A percentile compares a stretch with the other conserved stretches of the same genome.
These are phyloP conservation scores for Tolmerus cingulatus DNA, from an alignment of 2,888 invertebrate genomes.

Conservation along the genomic window DNA sequence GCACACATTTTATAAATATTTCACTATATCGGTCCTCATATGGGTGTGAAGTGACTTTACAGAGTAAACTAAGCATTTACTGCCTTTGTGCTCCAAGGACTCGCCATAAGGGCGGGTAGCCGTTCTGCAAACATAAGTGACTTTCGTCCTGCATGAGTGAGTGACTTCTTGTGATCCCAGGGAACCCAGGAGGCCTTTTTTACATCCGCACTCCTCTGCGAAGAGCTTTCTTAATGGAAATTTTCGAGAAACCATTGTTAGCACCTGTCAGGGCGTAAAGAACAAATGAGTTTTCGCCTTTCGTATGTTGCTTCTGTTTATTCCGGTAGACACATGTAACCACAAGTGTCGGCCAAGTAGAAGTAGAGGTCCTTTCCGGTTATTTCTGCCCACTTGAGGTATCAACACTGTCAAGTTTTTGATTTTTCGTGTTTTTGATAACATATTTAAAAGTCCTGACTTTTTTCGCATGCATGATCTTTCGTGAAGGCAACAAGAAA, in stretches of 20 bases:
- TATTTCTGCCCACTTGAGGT: background rate
- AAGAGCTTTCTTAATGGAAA: constrained; percentile 30
- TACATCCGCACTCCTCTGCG: background rate
- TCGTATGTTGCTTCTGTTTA: constrained; percentile 10
- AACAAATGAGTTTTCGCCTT: constrained; percentile 30
- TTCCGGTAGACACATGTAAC: background rate
- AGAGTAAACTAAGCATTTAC: constrained; percentile 21
- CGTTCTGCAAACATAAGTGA: constrained; percentile 3
- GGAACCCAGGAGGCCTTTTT: background rate
- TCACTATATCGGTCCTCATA: constrained; percentile 3
- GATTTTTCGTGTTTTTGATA: background rate
- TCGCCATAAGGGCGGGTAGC: background rate
- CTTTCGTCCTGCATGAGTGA: constrained; percentile 1
- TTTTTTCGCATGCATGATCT: background rate
- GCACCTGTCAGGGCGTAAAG: constrained; percentile 36
- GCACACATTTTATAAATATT: constrained; percentile 39
- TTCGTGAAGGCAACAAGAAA: background rate
- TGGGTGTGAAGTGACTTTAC: constrained; percentile 12
- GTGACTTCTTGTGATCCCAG: background rate
- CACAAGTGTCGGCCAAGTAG: background rate
- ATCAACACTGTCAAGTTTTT: background rate
- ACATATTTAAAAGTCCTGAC: background rate
- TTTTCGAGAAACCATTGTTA: constrained; percentile 33
- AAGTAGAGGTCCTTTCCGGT: background rate
- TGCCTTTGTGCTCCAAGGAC: background rate